Evolutionary conservation across 2,797 vertebrate genomes (phyloP), one percentile per base, ranked within the genome.

Genomic region (Lepidocolaptes lacrymiger): DNA sequence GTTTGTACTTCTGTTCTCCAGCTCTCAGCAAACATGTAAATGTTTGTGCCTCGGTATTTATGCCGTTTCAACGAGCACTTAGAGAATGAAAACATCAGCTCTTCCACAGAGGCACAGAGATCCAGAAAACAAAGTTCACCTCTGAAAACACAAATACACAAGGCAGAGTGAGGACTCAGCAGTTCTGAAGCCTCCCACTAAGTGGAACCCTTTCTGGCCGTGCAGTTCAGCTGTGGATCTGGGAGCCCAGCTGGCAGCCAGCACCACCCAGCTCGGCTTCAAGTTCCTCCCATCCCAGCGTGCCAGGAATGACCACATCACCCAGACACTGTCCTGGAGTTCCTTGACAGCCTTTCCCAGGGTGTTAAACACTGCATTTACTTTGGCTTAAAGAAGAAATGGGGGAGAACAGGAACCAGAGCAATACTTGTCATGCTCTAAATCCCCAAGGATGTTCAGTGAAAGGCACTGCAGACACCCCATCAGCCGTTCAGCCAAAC

Each of bases 11-110:
- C 82, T 91, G 89, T n/a, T 80, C 85, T 62, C 72, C 46, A 58
- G 34, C 58, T 41, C 46, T 48, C 54, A 49, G 63, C 63, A 64
- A 32, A 72, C 28, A 3, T 7, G 19, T 12, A 32, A 87, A 54
- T 41, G 52, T 58, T 62, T 84, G 82, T 83, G 69, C 71, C 75
- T 84, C 9, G 0, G 30, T 72, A 10, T 94, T 94, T 78, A 24
- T 83, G 88, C 78, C 62, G 59, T 88, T 91, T 86, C 91, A 93
- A 85, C 84, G 69, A 85, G 74, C 37, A 62, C 82, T 94, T 41
- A 41, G 30, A 39, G 81, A 80, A 88, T 24, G 58, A 91, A 94
- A 94, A 83, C 72, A 77, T 81, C 75, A 30, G 2, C 81, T 52
- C 49, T 72, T 48, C 64, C 46, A 62, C 14, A 13, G 43, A 51